Base-by-base conservation (phyloP, 2,797 vertebrate genomes). In the Coilia nasus region DNA sequence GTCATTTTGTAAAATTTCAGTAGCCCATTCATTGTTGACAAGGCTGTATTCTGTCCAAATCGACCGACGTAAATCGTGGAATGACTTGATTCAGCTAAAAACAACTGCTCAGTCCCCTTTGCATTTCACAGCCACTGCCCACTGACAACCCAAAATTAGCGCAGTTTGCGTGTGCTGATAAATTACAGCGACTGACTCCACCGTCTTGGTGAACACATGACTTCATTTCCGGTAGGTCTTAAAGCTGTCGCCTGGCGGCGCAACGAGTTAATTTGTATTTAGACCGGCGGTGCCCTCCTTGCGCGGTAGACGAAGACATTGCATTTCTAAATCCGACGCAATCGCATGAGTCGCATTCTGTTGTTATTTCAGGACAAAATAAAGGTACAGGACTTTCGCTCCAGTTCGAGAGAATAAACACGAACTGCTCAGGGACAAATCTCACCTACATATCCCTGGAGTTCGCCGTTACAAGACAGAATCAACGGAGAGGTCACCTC, bases 161-260 rank as follows among this genome's bases (percentile, higher is more conserved):
- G 35, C 71, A 78, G 71, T 44, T 78, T 6, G 19, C 35, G 35
- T 41, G 31, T 19, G 5, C 71, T 78, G 41, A 41, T 78, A 21
- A 78, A 78, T 78, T 78, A 78, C 17, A 64, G 41, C 35, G 31
- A 78, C 31, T 59, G 57, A 54, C 57, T 78, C 17, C 35, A 41
- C 28, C 14, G 17, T 41, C 67, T 35, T 75, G 71, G 71, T 78
- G 71, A 78, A 31, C 21, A 41, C 35, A 82, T 87, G 67, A 87
- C 86, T 80, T 87, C 92, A 94, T 71, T 93, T 96, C 93, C 93
- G 92, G 64, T 88, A n/a, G 81, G 83, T 84, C 89, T 82, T 15
- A 88, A 87, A 89, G 88, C 84, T 88, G 86, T 57, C 93, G 80
- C 91, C 83, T 82, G 93, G 89, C 75, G 94, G 92, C 92, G 92